phyloP scores from a whole-genome alignment of 2,888 invertebrate genomes.

The Corythucha ciliata region DNA sequence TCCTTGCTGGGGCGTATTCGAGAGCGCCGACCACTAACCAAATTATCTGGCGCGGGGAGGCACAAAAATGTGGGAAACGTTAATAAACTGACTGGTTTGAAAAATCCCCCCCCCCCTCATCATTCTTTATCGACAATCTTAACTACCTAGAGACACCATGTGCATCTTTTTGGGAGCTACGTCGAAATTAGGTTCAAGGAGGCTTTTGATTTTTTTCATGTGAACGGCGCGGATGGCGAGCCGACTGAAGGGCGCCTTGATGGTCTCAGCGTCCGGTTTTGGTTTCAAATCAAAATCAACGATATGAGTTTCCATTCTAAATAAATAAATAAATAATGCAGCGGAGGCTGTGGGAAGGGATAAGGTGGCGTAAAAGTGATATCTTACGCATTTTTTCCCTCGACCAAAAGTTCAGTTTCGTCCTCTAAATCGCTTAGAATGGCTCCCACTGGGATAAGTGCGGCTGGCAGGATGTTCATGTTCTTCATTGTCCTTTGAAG shows the following conservation, averaged over 20 bases:
- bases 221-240: conserved; percentile 27
- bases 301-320: conserved; percentile 24
- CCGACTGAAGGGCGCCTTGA: conserved; percentile 26
- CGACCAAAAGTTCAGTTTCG: conserved; percentile 27
- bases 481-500: conserved; percentile 30
- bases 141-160: conserved; percentile 27
- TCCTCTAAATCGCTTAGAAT: conserved; percentile 28
- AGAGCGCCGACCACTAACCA: conserved; percentile 28
- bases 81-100: not conserved
- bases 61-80: not conserved
- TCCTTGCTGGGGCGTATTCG: conserved; percentile 22
- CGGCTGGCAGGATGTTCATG: conserved; percentile 29
- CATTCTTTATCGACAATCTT: not conserved
- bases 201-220: conserved; percentile 29
- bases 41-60: conserved; percentile 19
- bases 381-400: conserved; percentile 18
- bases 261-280: conserved; percentile 19
- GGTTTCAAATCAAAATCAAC: conserved; percentile 25
- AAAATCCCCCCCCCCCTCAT: conserved; percentile 9
- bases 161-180: conserved; percentile 29
- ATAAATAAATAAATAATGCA: conserved; percentile 3
- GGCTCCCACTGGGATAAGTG: conserved; percentile 25
- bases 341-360: not conserved
- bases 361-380: not conserved
- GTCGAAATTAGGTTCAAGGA: conserved; percentile 25